phyloP scores from a whole-genome alignment of 2,888 invertebrate genomes.

The Copidosoma aretas region DNA sequence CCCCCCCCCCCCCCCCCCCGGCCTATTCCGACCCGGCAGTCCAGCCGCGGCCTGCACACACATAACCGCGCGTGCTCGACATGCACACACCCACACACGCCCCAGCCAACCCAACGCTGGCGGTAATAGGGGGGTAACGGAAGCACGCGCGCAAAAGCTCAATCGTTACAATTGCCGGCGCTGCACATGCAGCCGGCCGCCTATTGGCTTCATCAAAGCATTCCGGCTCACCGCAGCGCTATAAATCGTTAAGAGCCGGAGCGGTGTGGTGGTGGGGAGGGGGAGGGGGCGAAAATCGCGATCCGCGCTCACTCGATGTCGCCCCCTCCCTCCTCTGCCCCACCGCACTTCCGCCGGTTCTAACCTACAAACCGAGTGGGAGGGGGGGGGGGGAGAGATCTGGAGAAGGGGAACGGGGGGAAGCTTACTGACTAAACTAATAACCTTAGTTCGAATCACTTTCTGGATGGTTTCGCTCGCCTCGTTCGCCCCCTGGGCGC shows the following conservation, averaged over 20 bases:
- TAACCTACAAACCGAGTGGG: not conserved
- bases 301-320: not conserved
- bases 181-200: not conserved
- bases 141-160: slow-evolving; percentile 10
- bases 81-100: no score
- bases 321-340: not conserved
- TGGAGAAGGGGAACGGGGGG: not conserved
- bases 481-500: not conserved
- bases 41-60: no score
- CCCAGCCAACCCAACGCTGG: no score
- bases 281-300: slow-evolving; percentile 16
- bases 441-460: slow-evolving; percentile 48
- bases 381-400: not conserved
- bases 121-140: not conserved
- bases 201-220: slow-evolving; percentile 36
- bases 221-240: slow-evolving; percentile 31
- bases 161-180: slow-evolving; percentile 33
- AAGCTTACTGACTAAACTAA: slow-evolving; percentile 48
- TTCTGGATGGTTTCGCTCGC: slow-evolving; percentile 34
- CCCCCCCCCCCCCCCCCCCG: not conserved
- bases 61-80: no score
- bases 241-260: slow-evolving; percentile 30
- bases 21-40: not conserved
- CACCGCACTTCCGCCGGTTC: not conserved
- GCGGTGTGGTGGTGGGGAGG: not conserved